These are phyloP conservation scores for Nudaria mundana DNA, from an alignment of 2,888 invertebrate genomes.

Conservation along the genomic window DNA sequence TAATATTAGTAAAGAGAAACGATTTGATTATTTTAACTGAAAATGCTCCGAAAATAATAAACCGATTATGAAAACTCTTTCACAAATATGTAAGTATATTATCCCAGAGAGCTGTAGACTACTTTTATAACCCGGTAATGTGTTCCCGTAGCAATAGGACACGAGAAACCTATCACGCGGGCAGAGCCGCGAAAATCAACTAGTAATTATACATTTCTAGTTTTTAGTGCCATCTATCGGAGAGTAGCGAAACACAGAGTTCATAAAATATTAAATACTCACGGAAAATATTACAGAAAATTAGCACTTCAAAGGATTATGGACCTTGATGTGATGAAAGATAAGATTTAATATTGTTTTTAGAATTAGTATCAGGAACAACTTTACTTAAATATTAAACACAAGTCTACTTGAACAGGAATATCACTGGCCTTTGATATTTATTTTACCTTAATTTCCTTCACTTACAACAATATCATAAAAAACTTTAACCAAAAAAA, in stretches of 20 bases:
- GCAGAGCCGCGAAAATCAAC: too few species aligned
- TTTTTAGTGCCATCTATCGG: slow-evolving; percentile 33
- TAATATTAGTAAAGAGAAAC: too few species aligned
- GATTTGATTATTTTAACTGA: too few species aligned
- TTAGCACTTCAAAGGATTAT: slow-evolving; percentile 33
- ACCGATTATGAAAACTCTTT: too few species aligned
- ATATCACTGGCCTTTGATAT: slow-evolving; percentile 40
- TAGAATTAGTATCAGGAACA: slow-evolving; percentile 43
- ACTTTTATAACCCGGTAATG: too few species aligned
- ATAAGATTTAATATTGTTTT: slow-evolving; percentile 39
- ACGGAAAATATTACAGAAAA: slow-evolving; percentile 58
- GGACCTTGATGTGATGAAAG: slow-evolving; percentile 20
- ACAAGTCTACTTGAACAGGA: slow-evolving; percentile 51
- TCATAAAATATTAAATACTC: slow-evolving; percentile 37
- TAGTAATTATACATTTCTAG: too few species aligned
- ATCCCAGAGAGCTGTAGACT: too few species aligned
- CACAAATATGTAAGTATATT: too few species aligned
- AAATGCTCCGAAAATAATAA: too few species aligned
- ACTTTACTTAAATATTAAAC: slow-evolving; percentile 62
- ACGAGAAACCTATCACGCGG: too few species aligned
- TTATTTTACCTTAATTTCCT: too few species aligned
- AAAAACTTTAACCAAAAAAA: slow-evolving; percentile 7
- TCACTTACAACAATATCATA: slow-evolving; percentile 6
- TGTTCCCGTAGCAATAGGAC: too few species aligned
- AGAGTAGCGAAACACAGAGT: slow-evolving; percentile 31